These are phyloP conservation scores for Tridacna gigas DNA, from an alignment of 2,888 invertebrate species.

Conservation along the genomic window DNA sequence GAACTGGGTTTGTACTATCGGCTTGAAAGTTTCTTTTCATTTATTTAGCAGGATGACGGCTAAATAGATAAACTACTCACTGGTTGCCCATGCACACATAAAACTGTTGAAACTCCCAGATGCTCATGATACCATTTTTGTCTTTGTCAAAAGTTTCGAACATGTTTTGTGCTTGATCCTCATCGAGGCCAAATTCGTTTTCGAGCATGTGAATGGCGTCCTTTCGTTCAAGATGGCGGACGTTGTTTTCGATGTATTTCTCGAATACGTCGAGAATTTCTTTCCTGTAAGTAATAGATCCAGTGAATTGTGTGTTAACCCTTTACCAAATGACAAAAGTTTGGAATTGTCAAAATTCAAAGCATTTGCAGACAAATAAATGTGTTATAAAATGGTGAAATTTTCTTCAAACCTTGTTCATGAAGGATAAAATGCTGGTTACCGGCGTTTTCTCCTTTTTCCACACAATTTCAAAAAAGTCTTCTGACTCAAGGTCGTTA, in stretches of 20 bases:
- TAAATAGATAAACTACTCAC: slow-evolving; percentile 76
- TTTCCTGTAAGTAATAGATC: slow-evolving; percentile 70
- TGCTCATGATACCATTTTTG: slow-evolving; percentile 82
- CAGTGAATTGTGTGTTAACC: neutral
- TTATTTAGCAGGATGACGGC: no score
- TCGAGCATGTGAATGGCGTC: slow-evolving; percentile 80
- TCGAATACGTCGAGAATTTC: slow-evolving; percentile 82
- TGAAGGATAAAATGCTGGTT: neutral
- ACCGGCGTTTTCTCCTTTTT: neutral
- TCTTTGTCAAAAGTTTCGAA: slow-evolving; percentile 84
- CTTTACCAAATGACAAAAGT: neutral
- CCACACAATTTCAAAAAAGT: neutral
- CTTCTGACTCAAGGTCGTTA: no score
- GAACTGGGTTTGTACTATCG: no score
- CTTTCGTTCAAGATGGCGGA: slow-evolving; percentile 76
- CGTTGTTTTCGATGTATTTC: slow-evolving; percentile 81
- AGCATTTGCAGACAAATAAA: no score
- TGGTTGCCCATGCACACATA: slow-evolving; percentile 79
- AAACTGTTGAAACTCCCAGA: slow-evolving; percentile 84
- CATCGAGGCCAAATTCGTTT: slow-evolving; percentile 79
- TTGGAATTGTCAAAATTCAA: no score
- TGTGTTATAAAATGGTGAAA: no score
- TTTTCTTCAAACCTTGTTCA: neutral
- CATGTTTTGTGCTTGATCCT: slow-evolving; percentile 79
- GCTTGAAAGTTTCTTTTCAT: no score